These are phyloP conservation scores for Scylla paramamosain DNA, from an alignment of 1,140 invertebrate species.

Conservation along the genomic window DNA sequence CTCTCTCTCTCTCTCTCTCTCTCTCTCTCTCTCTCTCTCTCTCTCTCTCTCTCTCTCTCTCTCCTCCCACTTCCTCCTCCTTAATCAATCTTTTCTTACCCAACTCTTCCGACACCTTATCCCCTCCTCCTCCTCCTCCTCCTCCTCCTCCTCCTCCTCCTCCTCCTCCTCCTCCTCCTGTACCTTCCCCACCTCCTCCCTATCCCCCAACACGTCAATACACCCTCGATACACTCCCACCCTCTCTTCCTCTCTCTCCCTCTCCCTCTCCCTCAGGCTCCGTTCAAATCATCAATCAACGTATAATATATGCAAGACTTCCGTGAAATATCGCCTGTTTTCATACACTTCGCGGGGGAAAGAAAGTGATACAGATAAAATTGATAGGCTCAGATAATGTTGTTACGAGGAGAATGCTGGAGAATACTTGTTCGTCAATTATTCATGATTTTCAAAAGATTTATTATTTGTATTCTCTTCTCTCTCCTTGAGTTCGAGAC, in stretches of 20 bases:
- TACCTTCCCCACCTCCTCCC: not conserved
- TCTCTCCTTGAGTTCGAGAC: no score
- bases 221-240: not conserved
- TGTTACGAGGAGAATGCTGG: not conserved
- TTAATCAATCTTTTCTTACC: not conserved
- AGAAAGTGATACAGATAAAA: not conserved
- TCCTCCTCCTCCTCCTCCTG: not conserved
- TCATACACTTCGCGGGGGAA: not conserved
- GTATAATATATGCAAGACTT: not conserved
- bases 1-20: not conserved
- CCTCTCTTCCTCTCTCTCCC: not conserved
- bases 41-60: constrained; percentile 20
- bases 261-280: not conserved
- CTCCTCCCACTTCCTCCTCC: not conserved
- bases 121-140: not conserved
- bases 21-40: constrained; percentile 20
- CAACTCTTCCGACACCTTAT: not conserved
- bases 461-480: no score
- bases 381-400: not conserved
- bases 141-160: not conserved
- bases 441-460: not conserved
- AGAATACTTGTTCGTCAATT: not conserved
- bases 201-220: not conserved
- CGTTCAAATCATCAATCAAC: not conserved
- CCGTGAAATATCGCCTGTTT: constrained; percentile 3